Evolutionary conservation across 2,797 vertebrate genomes (phyloP).

Genomic region (Anguilla pacifica): DNA sequence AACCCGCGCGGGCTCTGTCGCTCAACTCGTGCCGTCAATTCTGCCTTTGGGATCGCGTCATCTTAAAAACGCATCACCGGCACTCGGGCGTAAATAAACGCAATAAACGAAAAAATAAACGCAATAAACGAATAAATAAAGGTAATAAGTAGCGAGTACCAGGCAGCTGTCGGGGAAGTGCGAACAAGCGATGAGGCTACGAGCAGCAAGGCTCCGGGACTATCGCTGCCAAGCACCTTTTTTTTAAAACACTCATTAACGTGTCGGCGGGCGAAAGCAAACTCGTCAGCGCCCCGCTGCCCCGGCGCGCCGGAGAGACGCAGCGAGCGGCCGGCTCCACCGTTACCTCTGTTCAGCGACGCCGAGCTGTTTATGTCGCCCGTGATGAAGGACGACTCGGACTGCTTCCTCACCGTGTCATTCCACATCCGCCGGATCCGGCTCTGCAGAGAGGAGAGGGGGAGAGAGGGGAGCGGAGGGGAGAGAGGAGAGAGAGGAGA

Average conservation of each 20-base stretch:
- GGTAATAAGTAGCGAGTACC: background rate
- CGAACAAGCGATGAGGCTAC: background rate
- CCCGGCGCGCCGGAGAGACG: too few relatives aligned
- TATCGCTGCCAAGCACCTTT: background rate
- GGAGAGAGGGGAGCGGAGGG: background rate
- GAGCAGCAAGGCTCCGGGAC: background rate
- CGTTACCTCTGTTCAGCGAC: conserved; percentile 98
- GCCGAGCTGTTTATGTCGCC: conserved; percentile 98
- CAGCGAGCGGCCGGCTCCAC: conserved; percentile 51
- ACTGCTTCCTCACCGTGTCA: conserved; percentile 97
- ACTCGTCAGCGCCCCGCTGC: background rate
- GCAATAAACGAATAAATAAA: background rate
- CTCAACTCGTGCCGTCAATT: conserved; percentile 14
- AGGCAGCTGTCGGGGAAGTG: conserved; percentile 3
- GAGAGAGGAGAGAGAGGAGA: background rate
- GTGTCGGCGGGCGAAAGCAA: background rate
- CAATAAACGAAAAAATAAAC: background rate
- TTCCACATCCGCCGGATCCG: conserved; percentile 99
- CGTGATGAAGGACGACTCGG: conserved; percentile 98
- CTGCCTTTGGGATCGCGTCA: background rate
- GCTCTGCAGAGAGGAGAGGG: conserved; percentile 70
- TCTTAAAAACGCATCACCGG: conserved; percentile 10
- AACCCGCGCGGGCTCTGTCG: background rate
- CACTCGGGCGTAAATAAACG: conserved; percentile 13
- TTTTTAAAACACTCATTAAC: background rate